A percentile compares a stretch with the other conserved stretches of the same genome.
phyloP scores from a whole-genome alignment of 2,113 vertebrate species.

The Tursiops truncatus region DNA sequence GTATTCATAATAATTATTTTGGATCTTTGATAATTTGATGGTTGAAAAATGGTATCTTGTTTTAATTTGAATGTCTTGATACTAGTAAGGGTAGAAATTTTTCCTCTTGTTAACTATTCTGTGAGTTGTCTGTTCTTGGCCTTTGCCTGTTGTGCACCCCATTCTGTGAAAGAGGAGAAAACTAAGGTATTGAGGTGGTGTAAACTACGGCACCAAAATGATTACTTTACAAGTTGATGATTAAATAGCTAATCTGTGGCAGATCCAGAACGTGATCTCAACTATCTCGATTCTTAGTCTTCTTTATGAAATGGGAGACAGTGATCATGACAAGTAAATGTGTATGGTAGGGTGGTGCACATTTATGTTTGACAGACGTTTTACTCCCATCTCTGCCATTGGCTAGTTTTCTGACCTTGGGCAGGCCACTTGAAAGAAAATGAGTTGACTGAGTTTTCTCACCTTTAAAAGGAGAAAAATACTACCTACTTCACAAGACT shows the following conservation, averaged over 20 bases:
- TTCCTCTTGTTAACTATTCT: conserved; percentile 1
- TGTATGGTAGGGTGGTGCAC: neutral
- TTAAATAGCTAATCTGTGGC: conserved; percentile 12
- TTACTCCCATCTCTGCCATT: neutral
- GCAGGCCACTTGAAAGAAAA: neutral
- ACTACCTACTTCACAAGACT: neutral
- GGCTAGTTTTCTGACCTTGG: neutral
- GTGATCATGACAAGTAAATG: neutral
- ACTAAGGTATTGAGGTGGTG: neutral
- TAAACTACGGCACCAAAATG: neutral
- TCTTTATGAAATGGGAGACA: neutral
- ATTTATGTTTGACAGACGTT: neutral
- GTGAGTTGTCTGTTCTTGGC: neutral
- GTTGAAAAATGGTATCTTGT: conserved; percentile 2
- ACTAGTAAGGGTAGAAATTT: neutral
- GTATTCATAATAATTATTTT: conserved; percentile 6
- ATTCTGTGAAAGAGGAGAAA: neutral
- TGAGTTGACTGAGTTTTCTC: neutral
- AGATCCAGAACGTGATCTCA: neutral
- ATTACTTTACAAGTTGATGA: neutral
- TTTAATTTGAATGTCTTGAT: conserved; percentile 36
- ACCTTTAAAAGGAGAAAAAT: neutral
- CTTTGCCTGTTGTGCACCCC: neutral
- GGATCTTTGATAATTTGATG: conserved; percentile 10
- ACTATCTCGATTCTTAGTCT: neutral